A percentile compares a stretch with the other conserved stretches of the same genome.
These are phyloP conservation scores for Tenodera sinensis DNA, from an alignment of 2,888 invertebrate species.

Conservation along the genomic window DNA sequence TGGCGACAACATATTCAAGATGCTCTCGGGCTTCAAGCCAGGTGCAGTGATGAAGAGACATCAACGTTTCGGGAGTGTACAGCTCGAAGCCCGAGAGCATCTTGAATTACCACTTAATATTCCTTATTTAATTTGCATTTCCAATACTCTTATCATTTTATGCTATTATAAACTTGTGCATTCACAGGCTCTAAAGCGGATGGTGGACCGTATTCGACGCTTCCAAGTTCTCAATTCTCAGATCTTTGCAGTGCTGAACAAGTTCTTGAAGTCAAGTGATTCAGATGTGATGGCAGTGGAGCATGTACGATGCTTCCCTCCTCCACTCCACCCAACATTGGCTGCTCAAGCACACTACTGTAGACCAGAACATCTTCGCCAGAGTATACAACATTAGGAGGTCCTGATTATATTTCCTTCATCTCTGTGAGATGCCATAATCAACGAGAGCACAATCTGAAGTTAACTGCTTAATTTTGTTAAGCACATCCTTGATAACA, in stretches of 20 bases:
- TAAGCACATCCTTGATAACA: background rate
- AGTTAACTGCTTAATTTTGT: background rate
- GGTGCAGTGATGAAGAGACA: too few relatives aligned
- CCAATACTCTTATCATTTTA: too few relatives aligned
- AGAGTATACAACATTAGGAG: conserved; percentile 44
- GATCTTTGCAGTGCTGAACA: conserved; percentile 92
- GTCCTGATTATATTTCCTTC: background rate
- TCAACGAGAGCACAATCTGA: background rate
- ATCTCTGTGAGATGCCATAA: background rate
- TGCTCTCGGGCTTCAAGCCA: too few relatives aligned
- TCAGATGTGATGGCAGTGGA: conserved; percentile 81
- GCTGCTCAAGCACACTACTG: conserved; percentile 59
- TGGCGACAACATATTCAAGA: too few relatives aligned
- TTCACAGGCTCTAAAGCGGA: conserved; percentile 81
- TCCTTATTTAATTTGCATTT: too few relatives aligned
- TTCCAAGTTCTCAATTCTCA: conserved; percentile 98
- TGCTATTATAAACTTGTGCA: too few relatives aligned
- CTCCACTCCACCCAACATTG: conserved; percentile 77
- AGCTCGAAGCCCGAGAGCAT: too few relatives aligned
- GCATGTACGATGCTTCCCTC: conserved; percentile 95
- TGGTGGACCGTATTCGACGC: conserved; percentile 95
- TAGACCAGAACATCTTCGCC: conserved; percentile 50
- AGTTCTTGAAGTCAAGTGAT: conserved; percentile 84
- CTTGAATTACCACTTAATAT: too few relatives aligned
- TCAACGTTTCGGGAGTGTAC: too few relatives aligned